Evolutionary conservation across 1,140 invertebrate genomes (phyloP).

Genomic region (Tetragnatha versicolor): DNA sequence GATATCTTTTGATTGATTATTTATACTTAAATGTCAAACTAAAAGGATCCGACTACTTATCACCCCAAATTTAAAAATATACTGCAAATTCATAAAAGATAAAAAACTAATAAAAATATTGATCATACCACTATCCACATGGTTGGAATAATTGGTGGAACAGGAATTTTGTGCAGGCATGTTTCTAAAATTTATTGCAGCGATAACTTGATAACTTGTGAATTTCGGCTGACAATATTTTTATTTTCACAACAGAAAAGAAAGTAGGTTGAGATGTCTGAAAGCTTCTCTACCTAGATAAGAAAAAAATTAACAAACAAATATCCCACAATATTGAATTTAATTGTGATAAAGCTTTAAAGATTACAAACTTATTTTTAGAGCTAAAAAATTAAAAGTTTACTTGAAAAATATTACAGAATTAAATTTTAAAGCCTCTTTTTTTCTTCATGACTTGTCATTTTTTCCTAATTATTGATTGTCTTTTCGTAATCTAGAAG

Average conservation of each 20-base stretch:
- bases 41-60: too few species aligned
- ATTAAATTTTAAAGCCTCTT: not conserved
- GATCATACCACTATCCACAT: not conserved
- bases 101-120: too few species aligned
- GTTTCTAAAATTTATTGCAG: not conserved
- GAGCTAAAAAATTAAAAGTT: too few species aligned
- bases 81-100: too few species aligned
- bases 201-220: not conserved
- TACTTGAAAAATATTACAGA: not conserved
- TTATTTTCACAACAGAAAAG: too few species aligned
- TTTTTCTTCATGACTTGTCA: not conserved
- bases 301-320: not conserved
- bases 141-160: not conserved
- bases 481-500: constrained; percentile 24
- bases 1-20: too few species aligned
- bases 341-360: not conserved
- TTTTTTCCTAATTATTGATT: constrained; percentile 41
- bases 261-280: not conserved
- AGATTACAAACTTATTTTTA: not conserved
- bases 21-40: too few species aligned
- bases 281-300: not conserved
- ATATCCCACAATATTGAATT: not conserved
- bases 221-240: too few species aligned
- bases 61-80: constrained; percentile 15
- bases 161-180: not conserved